Evolutionary conservation across 1,140 invertebrate genomes (phyloP), one percentile per base, ranked within the genome.

Genomic region (Microplitis mediator): DNA sequence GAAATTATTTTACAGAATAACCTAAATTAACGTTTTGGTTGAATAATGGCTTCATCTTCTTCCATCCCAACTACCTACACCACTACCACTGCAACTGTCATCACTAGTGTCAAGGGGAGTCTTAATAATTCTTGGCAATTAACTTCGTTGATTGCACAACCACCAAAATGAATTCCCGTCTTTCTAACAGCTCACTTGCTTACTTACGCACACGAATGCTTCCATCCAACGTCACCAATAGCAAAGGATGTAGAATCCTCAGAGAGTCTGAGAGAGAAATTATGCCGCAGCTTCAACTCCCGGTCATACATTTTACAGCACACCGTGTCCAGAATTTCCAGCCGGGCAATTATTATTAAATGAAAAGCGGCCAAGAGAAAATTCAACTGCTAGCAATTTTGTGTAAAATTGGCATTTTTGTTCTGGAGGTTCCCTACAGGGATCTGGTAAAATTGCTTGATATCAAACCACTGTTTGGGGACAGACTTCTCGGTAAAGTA

Each of bases 341-440:
- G 62, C 68, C 52, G 31, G 72, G 64, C 73, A 72, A 71, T 76
- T 76, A 78, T 75, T 78, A 75, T 74, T 71, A 68, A 71, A 74
- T 78, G 70, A 74, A 77, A 81, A 82, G 78, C 75, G 81, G 79
- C 77, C 81, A 76, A 73, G 76, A 80, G 79, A 79, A 79, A 80
- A 72, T 75, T 74, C 71, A 72, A 76, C 73, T 74, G 76, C 71
- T 73, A 77, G 77, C 5, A 45, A 11, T 45, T 45, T 45, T 77
- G 80, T 66, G 77, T 76, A 76, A 79, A 80, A 82, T 83, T 78
- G 79, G 75, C 77, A 75, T 75, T 78, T 81, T 77, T 68, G 73
- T 36, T 67, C 14, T 31, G 45, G 56, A 23, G 14, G 62, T 61
- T 62, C 51, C 56, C 62, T n/a, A 45, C 39, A 9, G 39, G 39